Base-by-base conservation (phyloP, 30 jellyfish, hydroid and myxozoan species). In the Nemopilema nomurai region DNA sequence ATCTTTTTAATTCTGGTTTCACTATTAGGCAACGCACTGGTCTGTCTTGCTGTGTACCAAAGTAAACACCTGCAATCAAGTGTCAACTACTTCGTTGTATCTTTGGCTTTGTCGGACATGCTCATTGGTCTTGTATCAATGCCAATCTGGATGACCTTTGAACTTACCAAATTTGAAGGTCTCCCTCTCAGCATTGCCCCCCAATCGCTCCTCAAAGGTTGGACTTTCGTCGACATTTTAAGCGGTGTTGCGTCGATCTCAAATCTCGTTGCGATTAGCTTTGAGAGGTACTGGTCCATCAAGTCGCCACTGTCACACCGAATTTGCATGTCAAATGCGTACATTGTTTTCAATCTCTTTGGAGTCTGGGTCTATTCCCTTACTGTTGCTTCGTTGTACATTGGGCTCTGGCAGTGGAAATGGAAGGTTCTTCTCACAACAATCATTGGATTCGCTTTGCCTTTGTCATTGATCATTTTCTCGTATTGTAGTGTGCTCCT, bases 231-330 rank as follows among this genome's bases (percentile, higher is more conserved):
- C 65, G 98, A 93, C 68, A 89, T 93, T 32, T 79, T 93, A 23
- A 89, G 97, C 66, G 98, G 92, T 16, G 96, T 93, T 49, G 95
- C 96, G 69, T 93, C 98, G 22, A 93, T 93, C 4, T 90, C 90
- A 71, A 93, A 93, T 75, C 89, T 93, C 18, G 92, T 89, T 21
- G 96, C 97, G 20, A 93, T 93, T 68, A 93, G 98, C 50, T 93
- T 64, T 85, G 98, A 93, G 81, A 80, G 98, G 73, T 89, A 82
- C 32, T 93, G 96, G 96, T 93, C 98, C 24, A 91, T 93, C 23
- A 77, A 80, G 72, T 93, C 96, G 20, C 98, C 98, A 29, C 75
- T 93, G 24, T 66, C 96, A 23, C 98, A 93, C 83, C 97, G 98
- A 0, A 93, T 97, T 67, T 79, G 87, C 62, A 74, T 89, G 91